phyloP scores from a whole-genome alignment of 2,113 vertebrate species.

The Acrocephalus kingi region DNA sequence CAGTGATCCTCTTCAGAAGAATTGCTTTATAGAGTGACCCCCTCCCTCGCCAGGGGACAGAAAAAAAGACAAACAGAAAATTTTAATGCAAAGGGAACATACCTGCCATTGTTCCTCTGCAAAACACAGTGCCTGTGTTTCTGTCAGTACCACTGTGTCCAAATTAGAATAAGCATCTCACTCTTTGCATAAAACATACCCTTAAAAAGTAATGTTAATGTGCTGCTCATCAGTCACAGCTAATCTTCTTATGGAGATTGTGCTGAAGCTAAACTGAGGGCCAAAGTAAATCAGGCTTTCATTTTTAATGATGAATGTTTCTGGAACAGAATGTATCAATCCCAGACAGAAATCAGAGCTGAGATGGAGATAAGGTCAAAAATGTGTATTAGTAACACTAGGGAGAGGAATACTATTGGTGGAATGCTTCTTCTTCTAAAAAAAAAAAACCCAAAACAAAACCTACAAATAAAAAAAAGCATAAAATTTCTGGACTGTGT shows the following conservation, averaged over 20 bases:
- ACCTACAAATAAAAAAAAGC: neutral
- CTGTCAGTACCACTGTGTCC: conserved; percentile 20
- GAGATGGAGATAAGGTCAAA: conserved; percentile 49
- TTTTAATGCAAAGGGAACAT: conserved; percentile 4
- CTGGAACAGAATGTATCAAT: conserved; percentile 60
- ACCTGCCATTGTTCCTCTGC: neutral
- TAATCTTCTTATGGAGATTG: conserved; percentile 49
- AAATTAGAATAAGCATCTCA: conserved; percentile 45
- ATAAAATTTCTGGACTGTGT: neutral
- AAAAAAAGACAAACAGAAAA: neutral
- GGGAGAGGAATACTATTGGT: neutral
- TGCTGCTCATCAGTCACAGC: conserved; percentile 10
- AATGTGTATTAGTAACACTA: conserved; percentile 36
- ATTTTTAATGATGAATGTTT: conserved; percentile 57
- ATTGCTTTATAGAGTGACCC: neutral
- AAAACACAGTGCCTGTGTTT: neutral
- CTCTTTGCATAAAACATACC: conserved; percentile 58
- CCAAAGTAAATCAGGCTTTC: conserved; percentile 65
- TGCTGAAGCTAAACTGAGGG: conserved; percentile 32
- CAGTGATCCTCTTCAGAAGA: neutral
- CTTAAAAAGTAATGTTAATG: conserved; percentile 69
- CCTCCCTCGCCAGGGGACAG: fast-evolving
- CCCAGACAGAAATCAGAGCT: conserved; percentile 54
- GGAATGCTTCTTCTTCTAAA: neutral
- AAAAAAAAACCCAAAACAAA: neutral